phyloP scores from a whole-genome alignment of 2,113 vertebrate species.

The Menura novaehollandiae region DNA sequence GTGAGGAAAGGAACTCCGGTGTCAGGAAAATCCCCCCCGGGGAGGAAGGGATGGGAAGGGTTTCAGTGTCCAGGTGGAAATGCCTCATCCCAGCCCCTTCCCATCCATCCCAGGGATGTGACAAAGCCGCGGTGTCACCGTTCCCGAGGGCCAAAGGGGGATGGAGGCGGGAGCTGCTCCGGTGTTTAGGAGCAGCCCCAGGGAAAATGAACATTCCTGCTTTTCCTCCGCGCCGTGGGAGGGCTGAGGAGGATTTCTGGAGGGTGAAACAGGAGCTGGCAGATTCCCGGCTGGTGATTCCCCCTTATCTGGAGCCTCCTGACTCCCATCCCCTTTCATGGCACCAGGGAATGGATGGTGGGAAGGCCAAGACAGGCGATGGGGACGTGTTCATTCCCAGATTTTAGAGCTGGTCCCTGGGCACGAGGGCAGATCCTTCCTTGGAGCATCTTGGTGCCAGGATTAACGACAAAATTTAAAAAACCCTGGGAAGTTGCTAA shows the following conservation, averaged over 20 bases:
- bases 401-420: not conserved
- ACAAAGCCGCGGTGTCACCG: accelerated
- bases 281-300: not conserved
- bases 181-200: not conserved
- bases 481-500: not conserved
- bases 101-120: not conserved
- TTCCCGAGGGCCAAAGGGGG: not conserved
- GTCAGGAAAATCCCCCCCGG: not conserved
- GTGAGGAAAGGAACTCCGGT: not conserved
- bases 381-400: accelerated
- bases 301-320: not conserved
- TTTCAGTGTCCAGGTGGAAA: not conserved
- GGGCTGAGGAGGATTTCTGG: not conserved
- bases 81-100: not conserved
- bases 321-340: not conserved
- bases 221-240: not conserved
- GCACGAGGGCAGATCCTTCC: not conserved
- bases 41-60: not conserved
- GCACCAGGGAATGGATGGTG: not conserved
- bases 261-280: not conserved
- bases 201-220: not conserved
- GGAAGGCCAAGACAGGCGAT: not conserved
- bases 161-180: not conserved
- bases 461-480: not conserved
- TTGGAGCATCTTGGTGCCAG: not conserved